Evolutionary conservation across 2,888 invertebrate genomes (phyloP), one percentile per base, ranked within the genome.

Genomic region (Cataglyphis cursor): DNA sequence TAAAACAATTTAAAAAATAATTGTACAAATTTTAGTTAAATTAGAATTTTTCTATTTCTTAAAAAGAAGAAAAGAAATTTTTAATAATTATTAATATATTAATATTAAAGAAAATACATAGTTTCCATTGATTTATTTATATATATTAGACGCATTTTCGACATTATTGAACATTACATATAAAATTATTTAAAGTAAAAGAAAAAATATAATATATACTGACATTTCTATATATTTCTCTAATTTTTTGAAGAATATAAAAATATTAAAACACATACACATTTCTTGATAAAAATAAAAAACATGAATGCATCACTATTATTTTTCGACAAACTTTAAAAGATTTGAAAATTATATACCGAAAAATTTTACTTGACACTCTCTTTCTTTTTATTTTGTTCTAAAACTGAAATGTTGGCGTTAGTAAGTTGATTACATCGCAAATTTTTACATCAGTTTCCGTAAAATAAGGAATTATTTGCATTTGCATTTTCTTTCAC

Each of bases 391-490:
- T 44, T 15, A 44, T 21, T 35, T 38, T 8, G 18, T 64, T 12
- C 0, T 21, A 24, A n/a, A 31, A 44, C 12, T 57, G 8, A 12
- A 6, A 41, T n/a, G 28, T 41, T 54, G 8, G 2, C n/a, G 15
- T 54, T 31, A 31, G 54, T 76, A 8, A 57, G 9, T 62, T 51
- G 51, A 75, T 57, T 68, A 31, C n/a, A 28, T 57, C 21, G 51
- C 41, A 48, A 31, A 28, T 66, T 76, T n/a, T 18, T 35, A 10
- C 62, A 8, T 2, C 12, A 57, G 10, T 18, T 21, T 3, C 1
- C 12, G 41, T 15, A 18, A 31, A 62, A 31, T 35, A 62, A 62
- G 41, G 8, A 65, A 44, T 4, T 18, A 8, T 75, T 31, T 8
- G 21, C 8, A 48, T 62, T 48, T 48, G 21, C n/a, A 62, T 62